A percentile compares a stretch with the other conserved stretches of the same genome.
phyloP scores from a whole-genome alignment of 2,888 invertebrate genomes.

The Xylocampa areola region DNA sequence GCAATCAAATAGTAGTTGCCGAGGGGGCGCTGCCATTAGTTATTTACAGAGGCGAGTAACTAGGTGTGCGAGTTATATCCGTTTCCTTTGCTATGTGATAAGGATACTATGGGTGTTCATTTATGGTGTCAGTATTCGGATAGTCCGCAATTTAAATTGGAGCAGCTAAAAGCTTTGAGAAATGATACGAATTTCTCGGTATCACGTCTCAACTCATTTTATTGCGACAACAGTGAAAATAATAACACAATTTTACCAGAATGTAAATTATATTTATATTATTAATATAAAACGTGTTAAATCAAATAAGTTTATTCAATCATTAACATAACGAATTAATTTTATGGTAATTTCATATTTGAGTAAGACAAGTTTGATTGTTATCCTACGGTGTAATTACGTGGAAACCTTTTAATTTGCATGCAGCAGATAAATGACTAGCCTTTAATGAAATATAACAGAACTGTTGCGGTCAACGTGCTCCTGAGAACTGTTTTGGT shows the following conservation, averaged over 20 bases:
- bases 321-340: no score
- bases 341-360: slow-evolving; percentile 72
- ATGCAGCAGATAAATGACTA: slow-evolving; percentile 73
- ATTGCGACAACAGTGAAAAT: no score
- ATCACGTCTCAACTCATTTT: no score
- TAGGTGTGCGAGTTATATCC: slow-evolving; percentile 60
- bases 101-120: slow-evolving; percentile 44
- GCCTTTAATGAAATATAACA: slow-evolving; percentile 72
- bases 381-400: slow-evolving; percentile 76
- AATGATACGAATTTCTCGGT: slow-evolving; percentile 10
- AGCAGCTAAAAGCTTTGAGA: slow-evolving; percentile 37
- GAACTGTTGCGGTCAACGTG: slow-evolving; percentile 74
- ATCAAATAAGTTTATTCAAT: no score
- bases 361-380: slow-evolving; percentile 67
- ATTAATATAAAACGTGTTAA: no score
- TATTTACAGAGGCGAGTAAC: slow-evolving; percentile 59
- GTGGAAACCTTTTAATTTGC: slow-evolving; percentile 75
- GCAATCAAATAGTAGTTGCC: slow-evolving; percentile 69
- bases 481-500: slow-evolving; percentile 72
- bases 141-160: slow-evolving; percentile 40
- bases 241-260: no score
- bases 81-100: slow-evolving; percentile 50
- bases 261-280: no score
- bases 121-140: slow-evolving; percentile 47
- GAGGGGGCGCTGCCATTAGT: slow-evolving; percentile 64